Base-by-base conservation (phyloP, 2,113 vertebrate genomes). In the Urocynchramus pylzowi region DNA sequence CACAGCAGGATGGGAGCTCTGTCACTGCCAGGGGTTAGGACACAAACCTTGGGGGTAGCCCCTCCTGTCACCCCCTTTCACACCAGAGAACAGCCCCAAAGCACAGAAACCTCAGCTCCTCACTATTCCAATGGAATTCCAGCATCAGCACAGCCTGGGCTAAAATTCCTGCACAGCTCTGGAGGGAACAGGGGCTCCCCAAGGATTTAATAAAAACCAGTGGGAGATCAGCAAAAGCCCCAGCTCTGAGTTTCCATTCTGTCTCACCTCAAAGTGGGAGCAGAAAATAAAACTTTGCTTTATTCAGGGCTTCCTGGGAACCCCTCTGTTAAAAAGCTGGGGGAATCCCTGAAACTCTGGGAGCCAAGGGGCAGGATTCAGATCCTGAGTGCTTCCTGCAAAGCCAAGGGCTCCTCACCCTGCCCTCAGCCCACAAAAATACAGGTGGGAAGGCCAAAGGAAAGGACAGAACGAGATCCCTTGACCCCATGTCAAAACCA, bases 151-250 rank as follows among this genome's bases (percentile, higher is more conserved):
- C 47, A 71, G 71, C 52, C 77, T 1, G 20, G 60, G 30, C 31
- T 86, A 3, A 3, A 73, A 65, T 1, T 8, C 56, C 44, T 67
- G 42, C 42, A 18, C 4, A 13, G 60, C 2, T 8, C 2, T 37
- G 42, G 52, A 21, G 60, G 42, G 63, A 49, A 13, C n/a, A 45
- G 85, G 61, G n/a, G 35, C 13, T 71, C 75, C 69, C 65, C 89
- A 11, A 1, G 26, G 44, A 31, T 9, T 33, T 30, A 2, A 49
- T 2, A 7, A 4, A 39, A 60, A 39, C 0, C 73, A 81, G 41
- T 0, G 6, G n/a, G 60, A n/a, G 42, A 47, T 24, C 16, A 57
- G 18, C 4, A 26, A 13, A 44, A 52, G 44, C 16, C 37, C 33
- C 84, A 57, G 77, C 57, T 94, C 70, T 3, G 1, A 76, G 42